Evolutionary conservation across 2,888 invertebrate species (phyloP).

Genomic region (Lordiphosa andalusiaca): DNA sequence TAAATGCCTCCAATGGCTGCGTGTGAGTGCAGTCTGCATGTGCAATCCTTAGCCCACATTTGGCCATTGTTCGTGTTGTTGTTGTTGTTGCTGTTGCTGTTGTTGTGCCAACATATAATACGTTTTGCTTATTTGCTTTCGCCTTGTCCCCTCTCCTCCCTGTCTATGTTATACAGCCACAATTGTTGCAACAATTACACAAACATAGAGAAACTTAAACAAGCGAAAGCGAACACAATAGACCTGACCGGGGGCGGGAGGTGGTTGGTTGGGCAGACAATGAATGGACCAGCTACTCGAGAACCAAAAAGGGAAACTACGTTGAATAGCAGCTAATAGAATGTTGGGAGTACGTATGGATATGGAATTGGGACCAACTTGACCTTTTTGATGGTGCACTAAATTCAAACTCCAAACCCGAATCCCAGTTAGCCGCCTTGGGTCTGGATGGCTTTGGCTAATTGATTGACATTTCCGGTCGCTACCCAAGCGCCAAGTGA

Average conservation of each 20-base stretch:
- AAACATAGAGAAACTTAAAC: slow-evolving; percentile 40
- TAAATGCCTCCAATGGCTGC: no score
- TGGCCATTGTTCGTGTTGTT: slow-evolving; percentile 22
- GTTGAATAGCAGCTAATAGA: no score
- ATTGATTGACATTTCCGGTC: slow-evolving; percentile 76
- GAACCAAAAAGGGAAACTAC: no score
- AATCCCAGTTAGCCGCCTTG: slow-evolving; percentile 12
- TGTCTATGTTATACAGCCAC: slow-evolving; percentile 26
- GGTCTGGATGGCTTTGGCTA: slow-evolving; percentile 34
- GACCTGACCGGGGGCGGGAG: not conserved
- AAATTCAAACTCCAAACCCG: not conserved
- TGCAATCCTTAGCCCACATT: not conserved
- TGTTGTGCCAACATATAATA: slow-evolving; percentile 27
- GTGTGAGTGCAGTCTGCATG: no score
- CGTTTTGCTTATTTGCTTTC: slow-evolving; percentile 29
- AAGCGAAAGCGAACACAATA: slow-evolving; percentile 29
- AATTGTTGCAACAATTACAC: slow-evolving; percentile 71
- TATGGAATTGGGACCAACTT: no score
- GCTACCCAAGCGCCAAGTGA: slow-evolving; percentile 34
- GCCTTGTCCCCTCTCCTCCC: not conserved
- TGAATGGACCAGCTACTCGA: no score
- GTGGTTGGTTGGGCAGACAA: no score
- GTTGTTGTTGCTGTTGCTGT: slow-evolving; percentile 14
- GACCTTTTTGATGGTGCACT: not conserved
- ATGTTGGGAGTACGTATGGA: no score